Evolutionary conservation across 1,140 invertebrate genomes (phyloP).

Genomic region (Brachionus sp.): DNA sequence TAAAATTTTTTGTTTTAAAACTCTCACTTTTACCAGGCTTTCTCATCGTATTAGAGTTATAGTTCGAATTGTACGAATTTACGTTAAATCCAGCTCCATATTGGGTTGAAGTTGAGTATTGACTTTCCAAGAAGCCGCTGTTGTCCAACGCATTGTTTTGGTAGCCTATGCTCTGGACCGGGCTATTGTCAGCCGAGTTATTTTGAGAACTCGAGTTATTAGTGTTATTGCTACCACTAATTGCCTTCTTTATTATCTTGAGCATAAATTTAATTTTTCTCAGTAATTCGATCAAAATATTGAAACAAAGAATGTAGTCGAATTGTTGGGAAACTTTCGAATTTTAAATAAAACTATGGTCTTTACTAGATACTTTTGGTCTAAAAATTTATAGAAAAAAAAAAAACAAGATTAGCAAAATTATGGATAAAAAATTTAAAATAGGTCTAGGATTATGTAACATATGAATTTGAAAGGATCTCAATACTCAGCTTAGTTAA

Average conservation of each 20-base stretch:
- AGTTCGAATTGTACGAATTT: background rate
- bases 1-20: background rate
- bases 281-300: background rate
- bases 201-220: background rate
- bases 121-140: background rate
- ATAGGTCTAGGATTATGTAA: background rate
- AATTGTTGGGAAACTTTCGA: background rate
- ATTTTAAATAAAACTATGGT: background rate
- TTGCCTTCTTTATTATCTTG: slow-evolving; percentile 28
- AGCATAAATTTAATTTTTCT: slow-evolving; percentile 2
- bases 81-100: background rate
- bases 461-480: background rate
- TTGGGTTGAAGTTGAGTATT: background rate
- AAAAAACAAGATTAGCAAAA: background rate
- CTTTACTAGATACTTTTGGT: background rate
- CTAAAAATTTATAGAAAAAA: background rate
- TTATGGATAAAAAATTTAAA: background rate
- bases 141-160: background rate
- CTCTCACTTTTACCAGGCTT: background rate
- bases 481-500: background rate
- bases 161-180: background rate
- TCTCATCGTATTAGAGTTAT: background rate
- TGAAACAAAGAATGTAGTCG: background rate
- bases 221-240: slow-evolving; percentile 26
- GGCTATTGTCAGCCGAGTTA: background rate